Evolutionary conservation across 1,140 invertebrate genomes (phyloP).

Genomic region (Eriocheir sinensis): DNA sequence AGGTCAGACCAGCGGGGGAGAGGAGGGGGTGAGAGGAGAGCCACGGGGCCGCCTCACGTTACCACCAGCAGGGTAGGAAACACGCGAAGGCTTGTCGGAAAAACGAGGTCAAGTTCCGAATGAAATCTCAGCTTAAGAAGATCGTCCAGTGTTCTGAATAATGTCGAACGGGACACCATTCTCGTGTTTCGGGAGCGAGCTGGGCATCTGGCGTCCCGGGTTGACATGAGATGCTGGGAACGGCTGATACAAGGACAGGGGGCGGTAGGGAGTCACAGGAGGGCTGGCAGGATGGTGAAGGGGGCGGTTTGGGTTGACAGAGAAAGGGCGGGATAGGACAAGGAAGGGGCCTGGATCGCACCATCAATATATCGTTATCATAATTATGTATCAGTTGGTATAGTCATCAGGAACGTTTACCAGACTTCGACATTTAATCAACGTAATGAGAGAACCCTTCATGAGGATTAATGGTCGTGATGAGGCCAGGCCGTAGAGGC

Average conservation of each 20-base stretch:
- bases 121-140: constrained; percentile 39
- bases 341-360: neutral
- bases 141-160: neutral
- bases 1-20: too few relatives aligned
- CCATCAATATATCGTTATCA: constrained; percentile 63
- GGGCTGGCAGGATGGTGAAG: neutral
- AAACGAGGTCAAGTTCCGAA: constrained; percentile 30
- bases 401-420: neutral
- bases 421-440: neutral
- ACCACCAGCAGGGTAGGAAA: neutral
- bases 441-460: neutral
- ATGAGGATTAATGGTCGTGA: neutral
- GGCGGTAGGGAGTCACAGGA: neutral
- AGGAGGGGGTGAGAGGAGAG: too few relatives aligned
- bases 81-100: neutral
- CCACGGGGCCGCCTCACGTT: neutral
- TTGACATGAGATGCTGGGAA: neutral
- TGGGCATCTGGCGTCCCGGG: neutral
- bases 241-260: neutral
- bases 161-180: neutral
- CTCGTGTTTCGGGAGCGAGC: neutral
- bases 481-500: neutral
- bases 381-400: constrained; percentile 44
- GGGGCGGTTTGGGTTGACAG: neutral
- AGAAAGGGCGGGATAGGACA: neutral